These are phyloP conservation scores for crab-eating macaque (Macaca fascicularis) DNA, from an alignment of 2,113 vertebrate genomes.

Conservation along the genomic window DNA sequence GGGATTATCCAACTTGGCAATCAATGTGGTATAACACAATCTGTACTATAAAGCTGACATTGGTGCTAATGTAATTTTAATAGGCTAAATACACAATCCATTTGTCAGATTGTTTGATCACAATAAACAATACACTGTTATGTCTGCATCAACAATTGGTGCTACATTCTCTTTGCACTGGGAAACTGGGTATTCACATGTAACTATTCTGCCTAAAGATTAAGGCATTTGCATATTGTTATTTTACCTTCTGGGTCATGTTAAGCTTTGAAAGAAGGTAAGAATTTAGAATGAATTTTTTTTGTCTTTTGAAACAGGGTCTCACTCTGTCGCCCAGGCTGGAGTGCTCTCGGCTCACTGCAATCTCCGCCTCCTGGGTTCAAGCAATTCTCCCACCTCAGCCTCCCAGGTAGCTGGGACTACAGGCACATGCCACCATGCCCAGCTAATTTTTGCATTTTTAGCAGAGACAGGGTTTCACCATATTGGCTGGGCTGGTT, in stretches of 20 bases:
- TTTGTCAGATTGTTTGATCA: not conserved
- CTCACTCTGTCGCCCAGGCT: too few relatives aligned
- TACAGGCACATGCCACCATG: too few relatives aligned
- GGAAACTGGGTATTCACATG: not conserved
- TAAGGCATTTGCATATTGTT: not conserved
- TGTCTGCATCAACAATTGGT: constrained; percentile 11
- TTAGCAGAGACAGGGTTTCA: too few relatives aligned
- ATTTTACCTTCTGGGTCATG: constrained; percentile 33
- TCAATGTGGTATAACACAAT: not conserved
- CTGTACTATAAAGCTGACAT: not conserved
- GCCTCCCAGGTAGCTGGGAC: too few relatives aligned
- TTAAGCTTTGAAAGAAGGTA: not conserved
- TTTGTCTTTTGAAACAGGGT: not conserved
- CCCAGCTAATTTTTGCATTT: too few relatives aligned
- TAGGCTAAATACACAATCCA: not conserved
- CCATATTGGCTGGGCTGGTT: too few relatives aligned
- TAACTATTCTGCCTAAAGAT: constrained; percentile 6
- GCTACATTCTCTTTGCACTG: not conserved
- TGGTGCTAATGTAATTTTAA: not conserved
- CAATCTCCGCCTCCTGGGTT: too few relatives aligned
- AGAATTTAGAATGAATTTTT: constrained; percentile 29
- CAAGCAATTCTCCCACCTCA: too few relatives aligned
- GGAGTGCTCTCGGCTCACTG: too few relatives aligned
- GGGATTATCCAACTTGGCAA: not conserved
- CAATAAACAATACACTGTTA: not conserved